These are phyloP conservation scores for Rambutsinella grinnellia DNA, from an alignment of 2,888 invertebrate species.

Conservation along the genomic window DNA sequence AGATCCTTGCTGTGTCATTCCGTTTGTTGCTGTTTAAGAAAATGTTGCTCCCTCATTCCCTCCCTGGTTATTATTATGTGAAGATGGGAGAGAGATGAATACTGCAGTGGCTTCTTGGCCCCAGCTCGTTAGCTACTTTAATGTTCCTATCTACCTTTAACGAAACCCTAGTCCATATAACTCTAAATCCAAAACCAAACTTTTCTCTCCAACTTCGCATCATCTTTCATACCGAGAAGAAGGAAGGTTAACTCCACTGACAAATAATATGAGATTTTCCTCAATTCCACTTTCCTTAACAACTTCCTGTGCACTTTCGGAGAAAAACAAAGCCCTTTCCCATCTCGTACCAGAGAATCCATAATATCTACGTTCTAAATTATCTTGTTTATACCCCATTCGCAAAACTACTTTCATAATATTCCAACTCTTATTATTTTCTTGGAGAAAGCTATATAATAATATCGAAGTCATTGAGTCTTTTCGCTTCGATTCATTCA, in stretches of 20 bases:
- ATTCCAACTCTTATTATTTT: slow-evolving; percentile 5
- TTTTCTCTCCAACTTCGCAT: too few relatives aligned
- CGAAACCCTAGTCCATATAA: too few relatives aligned
- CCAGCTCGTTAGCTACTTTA: background rate
- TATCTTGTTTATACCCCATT: background rate
- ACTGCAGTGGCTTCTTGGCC: background rate
- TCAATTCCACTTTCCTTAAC: too few relatives aligned
- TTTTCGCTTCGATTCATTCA: slow-evolving; percentile 18
- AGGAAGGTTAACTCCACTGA: too few relatives aligned
- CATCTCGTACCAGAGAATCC: too few relatives aligned
- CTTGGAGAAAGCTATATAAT: slow-evolving; percentile 19
- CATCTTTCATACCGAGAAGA: too few relatives aligned
- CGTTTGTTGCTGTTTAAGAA: too few relatives aligned
- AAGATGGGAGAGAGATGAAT: background rate
- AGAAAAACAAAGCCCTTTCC: too few relatives aligned
- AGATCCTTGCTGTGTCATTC: background rate
- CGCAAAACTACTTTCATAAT: background rate
- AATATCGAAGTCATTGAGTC: slow-evolving; percentile 16
- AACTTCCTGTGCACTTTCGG: too few relatives aligned
- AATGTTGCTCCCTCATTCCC: background rate
- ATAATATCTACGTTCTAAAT: background rate
- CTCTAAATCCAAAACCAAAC: too few relatives aligned
- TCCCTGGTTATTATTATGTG: background rate
- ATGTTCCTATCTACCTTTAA: too few relatives aligned
- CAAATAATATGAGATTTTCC: too few relatives aligned